A percentile compares a stretch with the other conserved stretches of the same genome.
phyloP scores from a whole-genome alignment of 1,140 invertebrate species.

The Eueides isabella region DNA sequence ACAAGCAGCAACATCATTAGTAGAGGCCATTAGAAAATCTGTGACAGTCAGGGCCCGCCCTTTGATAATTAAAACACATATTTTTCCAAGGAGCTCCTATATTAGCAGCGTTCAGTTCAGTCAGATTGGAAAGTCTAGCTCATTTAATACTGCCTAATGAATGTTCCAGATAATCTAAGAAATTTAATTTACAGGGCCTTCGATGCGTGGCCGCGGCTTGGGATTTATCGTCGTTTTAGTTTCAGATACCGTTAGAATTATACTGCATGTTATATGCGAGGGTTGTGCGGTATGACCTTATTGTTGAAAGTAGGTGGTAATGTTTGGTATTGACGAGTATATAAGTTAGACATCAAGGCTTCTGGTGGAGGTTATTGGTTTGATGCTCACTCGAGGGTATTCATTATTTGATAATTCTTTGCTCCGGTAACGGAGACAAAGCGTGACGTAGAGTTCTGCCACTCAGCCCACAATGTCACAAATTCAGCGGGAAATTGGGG shows the following conservation, averaged over 20 bases:
- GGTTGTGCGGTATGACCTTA: not conserved
- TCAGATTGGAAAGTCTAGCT: slow-evolving; percentile 25
- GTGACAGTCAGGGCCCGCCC: not conserved
- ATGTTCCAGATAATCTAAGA: slow-evolving; percentile 33
- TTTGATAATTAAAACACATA: not conserved
- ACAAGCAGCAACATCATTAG: not conserved
- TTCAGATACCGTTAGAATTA: slow-evolving; percentile 12
- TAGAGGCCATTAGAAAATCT: not conserved
- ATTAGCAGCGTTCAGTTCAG: not conserved
- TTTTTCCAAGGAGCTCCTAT: not conserved
- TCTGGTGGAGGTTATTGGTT: no score
- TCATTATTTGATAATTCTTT: no score
- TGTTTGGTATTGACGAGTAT: not conserved
- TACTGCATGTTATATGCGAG: not conserved
- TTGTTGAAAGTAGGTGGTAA: not conserved
- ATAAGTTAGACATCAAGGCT: no score
- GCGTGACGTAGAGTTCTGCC: no score
- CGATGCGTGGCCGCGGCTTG: not conserved
- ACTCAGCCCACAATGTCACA: no score
- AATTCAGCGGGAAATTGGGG: no score
- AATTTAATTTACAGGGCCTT: slow-evolving; percentile 33
- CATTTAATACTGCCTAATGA: slow-evolving; percentile 34
- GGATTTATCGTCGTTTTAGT: slow-evolving; percentile 25
- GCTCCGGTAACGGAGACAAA: no score
- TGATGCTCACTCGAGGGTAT: no score